A percentile compares a stretch with the other conserved stretches of the same genome.
These are phyloP conservation scores for Leistus spinibarbis DNA, from an alignment of 2,888 invertebrate species.

Conservation along the genomic window DNA sequence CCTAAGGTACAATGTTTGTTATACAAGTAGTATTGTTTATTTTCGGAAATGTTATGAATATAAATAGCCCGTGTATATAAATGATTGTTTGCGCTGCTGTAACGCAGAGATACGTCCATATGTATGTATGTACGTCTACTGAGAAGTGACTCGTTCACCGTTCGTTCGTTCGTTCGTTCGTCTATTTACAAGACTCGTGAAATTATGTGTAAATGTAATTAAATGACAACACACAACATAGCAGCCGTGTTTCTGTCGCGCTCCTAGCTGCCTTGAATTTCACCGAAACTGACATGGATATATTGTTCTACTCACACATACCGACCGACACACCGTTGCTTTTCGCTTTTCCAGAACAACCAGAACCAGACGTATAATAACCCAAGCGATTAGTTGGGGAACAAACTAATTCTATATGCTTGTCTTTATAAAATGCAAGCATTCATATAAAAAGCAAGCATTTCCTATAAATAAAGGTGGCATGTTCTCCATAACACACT, in stretches of 20 bases:
- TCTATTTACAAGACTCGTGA: slow-evolving; percentile 1
- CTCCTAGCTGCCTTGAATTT: background rate
- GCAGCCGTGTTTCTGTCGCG: background rate
- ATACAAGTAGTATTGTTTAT: background rate
- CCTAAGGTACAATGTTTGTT: background rate
- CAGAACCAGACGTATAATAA: background rate
- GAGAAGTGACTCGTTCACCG: background rate
- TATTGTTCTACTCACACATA: background rate
- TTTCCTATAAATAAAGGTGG: background rate
- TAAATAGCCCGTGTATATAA: background rate
- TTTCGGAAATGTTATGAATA: background rate
- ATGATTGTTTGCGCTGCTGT: background rate
- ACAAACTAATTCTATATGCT: background rate
- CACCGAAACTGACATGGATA: background rate
- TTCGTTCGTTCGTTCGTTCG: background rate
- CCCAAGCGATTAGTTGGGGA: background rate
- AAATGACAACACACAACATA: slow-evolving; percentile 10
- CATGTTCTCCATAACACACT: no score
- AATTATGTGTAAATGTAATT: slow-evolving; percentile 15
- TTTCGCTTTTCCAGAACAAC: background rate
- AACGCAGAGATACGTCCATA: background rate
- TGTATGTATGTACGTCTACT: background rate
- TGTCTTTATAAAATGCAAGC: background rate
- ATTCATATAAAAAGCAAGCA: background rate
- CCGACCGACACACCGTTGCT: background rate